These are phyloP conservation scores for Hippocampus barbouri DNA, from an alignment of 2,113 vertebrate species.

Conservation along the genomic window DNA sequence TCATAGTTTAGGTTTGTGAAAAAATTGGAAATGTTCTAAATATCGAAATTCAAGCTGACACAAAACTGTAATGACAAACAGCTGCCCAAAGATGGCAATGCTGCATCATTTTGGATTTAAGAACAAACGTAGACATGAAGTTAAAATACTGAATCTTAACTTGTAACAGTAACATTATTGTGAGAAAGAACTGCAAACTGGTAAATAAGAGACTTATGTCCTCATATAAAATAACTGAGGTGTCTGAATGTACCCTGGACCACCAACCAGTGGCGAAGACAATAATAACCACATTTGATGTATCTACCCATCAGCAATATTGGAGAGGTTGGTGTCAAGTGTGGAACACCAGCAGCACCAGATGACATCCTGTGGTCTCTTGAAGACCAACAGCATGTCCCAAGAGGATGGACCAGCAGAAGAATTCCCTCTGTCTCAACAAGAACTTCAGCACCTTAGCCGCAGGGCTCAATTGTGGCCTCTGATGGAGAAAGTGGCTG, in stretches of 20 bases:
- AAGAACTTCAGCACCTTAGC: slow-evolving; percentile 75
- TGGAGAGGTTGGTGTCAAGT: slow-evolving; percentile 73
- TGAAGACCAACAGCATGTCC: slow-evolving; percentile 24
- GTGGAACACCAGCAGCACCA: slow-evolving; percentile 76
- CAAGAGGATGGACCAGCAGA: slow-evolving; percentile 47
- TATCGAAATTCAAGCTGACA: no score
- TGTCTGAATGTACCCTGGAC: not conserved
- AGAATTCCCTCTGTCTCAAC: slow-evolving; percentile 38
- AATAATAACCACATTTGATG: not conserved
- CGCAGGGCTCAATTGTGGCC: slow-evolving; percentile 87
- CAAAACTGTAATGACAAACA: no score
- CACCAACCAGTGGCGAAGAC: not conserved
- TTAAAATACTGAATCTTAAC: no score
- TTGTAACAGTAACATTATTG: no score
- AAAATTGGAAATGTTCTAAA: no score
- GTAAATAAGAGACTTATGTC: no score
- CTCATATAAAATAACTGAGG: no score
- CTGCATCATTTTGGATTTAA: no score
- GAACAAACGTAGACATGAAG: no score
- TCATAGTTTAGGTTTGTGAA: no score
- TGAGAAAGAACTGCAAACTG: no score
- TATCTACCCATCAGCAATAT: slow-evolving; percentile 47
- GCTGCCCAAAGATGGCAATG: no score
- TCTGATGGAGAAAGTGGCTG: slow-evolving; percentile 79
- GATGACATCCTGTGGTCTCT: slow-evolving; percentile 76